Evolutionary conservation across 2,797 vertebrate species (phyloP).

Genomic region (Molothrus ater): DNA sequence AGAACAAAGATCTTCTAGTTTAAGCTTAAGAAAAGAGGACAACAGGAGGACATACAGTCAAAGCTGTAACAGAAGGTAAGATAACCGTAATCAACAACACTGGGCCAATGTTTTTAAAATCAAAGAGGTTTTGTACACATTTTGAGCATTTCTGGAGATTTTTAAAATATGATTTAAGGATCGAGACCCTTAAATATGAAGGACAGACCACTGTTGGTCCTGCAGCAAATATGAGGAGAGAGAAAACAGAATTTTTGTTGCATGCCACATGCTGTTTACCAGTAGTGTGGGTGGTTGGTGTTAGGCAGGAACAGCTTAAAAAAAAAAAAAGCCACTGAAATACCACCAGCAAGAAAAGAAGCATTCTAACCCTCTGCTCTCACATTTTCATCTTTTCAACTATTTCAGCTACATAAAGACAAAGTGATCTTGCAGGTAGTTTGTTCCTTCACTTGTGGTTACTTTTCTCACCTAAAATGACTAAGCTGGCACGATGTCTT

Average conservation of each 20-base stretch:
- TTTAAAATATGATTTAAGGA: background rate
- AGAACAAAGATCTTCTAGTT: background rate
- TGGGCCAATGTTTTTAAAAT: background rate
- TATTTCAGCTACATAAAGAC: background rate
- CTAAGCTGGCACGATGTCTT: background rate
- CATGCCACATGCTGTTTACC: background rate
- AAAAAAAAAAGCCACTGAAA: background rate
- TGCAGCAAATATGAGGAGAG: background rate
- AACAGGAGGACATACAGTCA: background rate
- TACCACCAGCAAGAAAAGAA: background rate
- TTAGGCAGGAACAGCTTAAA: background rate
- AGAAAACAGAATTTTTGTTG: background rate
- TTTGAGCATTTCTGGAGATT: background rate
- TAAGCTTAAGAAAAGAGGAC: background rate
- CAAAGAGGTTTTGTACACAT: background rate
- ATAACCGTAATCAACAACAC: background rate
- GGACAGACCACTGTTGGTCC: background rate
- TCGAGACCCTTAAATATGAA: background rate
- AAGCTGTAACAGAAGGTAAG: background rate
- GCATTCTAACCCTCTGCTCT: background rate
- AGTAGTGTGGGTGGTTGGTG: background rate
- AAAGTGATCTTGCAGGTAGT: background rate
- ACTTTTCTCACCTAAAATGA: background rate
- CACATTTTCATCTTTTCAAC: background rate
- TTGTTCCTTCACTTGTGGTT: background rate